Percentiles rank a stretch among this genome's conserved stretches.
These are phyloP conservation scores for Orthosia incerta DNA, from an alignment of 2,888 invertebrate species.

Conservation along the genomic window DNA sequence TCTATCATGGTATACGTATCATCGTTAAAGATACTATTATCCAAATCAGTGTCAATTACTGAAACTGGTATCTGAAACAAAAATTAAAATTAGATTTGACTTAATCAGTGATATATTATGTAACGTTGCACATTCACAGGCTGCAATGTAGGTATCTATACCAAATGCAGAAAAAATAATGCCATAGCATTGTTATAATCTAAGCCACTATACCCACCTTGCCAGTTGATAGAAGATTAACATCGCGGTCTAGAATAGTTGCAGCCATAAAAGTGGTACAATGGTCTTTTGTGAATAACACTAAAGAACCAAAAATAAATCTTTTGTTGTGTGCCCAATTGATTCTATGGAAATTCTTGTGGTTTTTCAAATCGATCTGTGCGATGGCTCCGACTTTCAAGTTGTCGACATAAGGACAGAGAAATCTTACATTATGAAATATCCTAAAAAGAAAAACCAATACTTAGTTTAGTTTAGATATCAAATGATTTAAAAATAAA, in stretches of 20 bases:
- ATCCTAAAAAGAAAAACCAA: constrained; percentile 74
- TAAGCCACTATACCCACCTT: constrained; percentile 71
- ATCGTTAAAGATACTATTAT: constrained; percentile 69
- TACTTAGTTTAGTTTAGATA: not conserved
- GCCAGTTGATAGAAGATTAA: constrained; percentile 74
- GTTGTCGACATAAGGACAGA: constrained; percentile 78
- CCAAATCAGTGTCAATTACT: constrained; percentile 68
- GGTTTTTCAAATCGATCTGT: constrained; percentile 73
- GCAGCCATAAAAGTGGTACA: constrained; percentile 93
- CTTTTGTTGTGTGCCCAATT: constrained; percentile 88
- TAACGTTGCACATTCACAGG: not conserved
- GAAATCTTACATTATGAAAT: constrained; percentile 83
- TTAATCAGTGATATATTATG: no score
- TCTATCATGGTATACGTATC: constrained; percentile 92
- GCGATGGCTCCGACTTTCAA: constrained; percentile 81
- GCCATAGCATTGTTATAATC: constrained; percentile 34
- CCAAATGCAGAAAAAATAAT: no score
- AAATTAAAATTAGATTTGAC: not conserved
- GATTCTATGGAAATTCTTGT: constrained; percentile 78
- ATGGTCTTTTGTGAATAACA: constrained; percentile 93
- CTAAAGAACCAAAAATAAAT: constrained; percentile 93
- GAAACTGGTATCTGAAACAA: constrained; percentile 78
- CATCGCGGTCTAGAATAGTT: constrained; percentile 91
- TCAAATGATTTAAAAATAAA: not conserved
- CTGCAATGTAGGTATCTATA: not conserved